Evolutionary conservation across 2,888 invertebrate genomes (phyloP), one percentile per base, ranked within the genome.

Genomic region (Conomelus anceps): DNA sequence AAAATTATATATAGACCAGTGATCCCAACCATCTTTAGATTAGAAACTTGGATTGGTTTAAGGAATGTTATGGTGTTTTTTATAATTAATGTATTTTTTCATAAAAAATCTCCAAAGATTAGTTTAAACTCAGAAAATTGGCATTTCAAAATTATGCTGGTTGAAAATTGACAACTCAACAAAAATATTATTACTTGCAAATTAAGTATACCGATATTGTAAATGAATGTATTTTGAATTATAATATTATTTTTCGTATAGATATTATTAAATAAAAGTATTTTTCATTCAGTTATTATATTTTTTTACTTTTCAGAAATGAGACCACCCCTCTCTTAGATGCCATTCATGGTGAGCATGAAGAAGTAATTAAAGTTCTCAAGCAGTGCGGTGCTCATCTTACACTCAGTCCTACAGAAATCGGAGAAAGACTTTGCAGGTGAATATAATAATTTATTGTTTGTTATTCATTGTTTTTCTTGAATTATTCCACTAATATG

Each of bases 371-470:
- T 89, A 93, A 94, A 23, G 91, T 97, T 0, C 93, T 98, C 0
- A 93, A 95, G 17, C 94, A 95, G 91, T 97, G 97, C 91, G 98
- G 98, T 0, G 97, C 97, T 0, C 96, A 96, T 92, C 93, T 97
- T 23, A 95, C 95, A 0, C 94, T 94, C 11, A 94, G 95, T 0
- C 93, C 94, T 0, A 94, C 94, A 26, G 93, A 94, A 0, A 93
- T 97, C 0, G 96, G 96, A 0, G 96, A 96, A 91, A 95, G 96
- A 91, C 93, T 97, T 89, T 96, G 96, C 93, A 92, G 93, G 93
- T 94, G 91, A 91, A 92, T 63, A 20, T 85, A 1, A 22, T 13
- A 34, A 9, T 1, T 13, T 41, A 6, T 23, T 29, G 41, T 22
- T 34, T 63, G 63, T 13, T 22, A n/a, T n/a, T n/a, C n/a, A n/a